Percentiles rank a stretch among this genome's conserved stretches.
Conservation (phyloP, 2,888 invertebrate genomes). For the Protonemura montana region DNA sequence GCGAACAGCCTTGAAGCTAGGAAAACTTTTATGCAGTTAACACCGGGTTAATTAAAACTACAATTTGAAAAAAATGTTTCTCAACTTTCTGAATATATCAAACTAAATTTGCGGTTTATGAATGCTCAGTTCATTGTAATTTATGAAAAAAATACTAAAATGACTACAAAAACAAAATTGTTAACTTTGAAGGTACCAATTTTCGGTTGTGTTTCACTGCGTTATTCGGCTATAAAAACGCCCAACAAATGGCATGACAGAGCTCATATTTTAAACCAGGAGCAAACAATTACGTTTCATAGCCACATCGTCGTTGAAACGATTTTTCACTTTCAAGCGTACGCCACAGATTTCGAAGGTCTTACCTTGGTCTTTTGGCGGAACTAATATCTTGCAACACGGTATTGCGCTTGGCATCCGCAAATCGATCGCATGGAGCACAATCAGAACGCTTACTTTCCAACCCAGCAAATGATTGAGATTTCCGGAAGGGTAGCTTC, state of each 20-base stretch:
- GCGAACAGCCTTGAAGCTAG: background rate
- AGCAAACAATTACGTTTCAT: no score
- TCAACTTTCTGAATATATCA: no score
- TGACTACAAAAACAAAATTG: no score
- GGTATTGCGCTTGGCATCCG: background rate
- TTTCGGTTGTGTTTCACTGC: no score
- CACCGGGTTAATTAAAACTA: background rate
- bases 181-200: no score
- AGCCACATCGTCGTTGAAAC: background rate
- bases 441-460: background rate
- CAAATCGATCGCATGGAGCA: background rate
- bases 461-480: background rate
- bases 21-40: background rate
- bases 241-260: no score
- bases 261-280: no score
- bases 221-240: no score
- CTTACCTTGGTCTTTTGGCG: background rate
- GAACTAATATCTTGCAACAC: background rate
- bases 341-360: background rate
- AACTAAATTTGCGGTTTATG: no score
- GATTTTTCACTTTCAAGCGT: background rate
- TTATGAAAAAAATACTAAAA: no score
- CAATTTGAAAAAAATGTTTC: background rate
- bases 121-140: no score
- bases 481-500: constrained; percentile 3